Percentiles rank a stretch among this genome's conserved stretches.
These are phyloP conservation scores for Dysidea cf. avara DNA, from an alignment of 37 sponge, comb jelly and placozoan species.

Conservation along the genomic window DNA sequence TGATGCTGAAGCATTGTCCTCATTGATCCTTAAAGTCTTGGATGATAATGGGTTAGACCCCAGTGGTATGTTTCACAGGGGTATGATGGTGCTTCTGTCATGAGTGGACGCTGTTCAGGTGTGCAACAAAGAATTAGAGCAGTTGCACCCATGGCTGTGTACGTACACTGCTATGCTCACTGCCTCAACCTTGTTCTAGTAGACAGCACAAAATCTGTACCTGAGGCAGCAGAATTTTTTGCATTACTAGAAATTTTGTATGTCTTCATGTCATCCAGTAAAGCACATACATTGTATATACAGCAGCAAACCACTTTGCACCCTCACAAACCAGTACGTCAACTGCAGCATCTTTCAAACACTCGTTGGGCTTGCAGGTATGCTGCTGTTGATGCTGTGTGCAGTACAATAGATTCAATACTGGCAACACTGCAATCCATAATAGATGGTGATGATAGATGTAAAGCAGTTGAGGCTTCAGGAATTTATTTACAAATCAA, in stretches of 20 bases:
- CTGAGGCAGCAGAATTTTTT: too few species aligned
- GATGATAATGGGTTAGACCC: too few species aligned
- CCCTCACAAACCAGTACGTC: too few species aligned
- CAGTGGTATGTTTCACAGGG: conserved; percentile 15
- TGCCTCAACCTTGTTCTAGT: too few species aligned
- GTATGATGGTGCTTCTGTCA: conserved; percentile 30
- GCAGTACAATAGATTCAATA: conserved; percentile 51
- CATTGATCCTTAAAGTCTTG: too few species aligned
- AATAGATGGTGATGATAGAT: conserved; percentile 57
- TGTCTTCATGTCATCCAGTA: conserved; percentile 50
- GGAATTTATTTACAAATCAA: conserved; percentile 54
- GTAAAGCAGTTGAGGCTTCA: conserved; percentile 56
- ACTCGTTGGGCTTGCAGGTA: conserved; percentile 76
- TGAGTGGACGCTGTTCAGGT: conserved; percentile 28
- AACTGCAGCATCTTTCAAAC: conserved; percentile 64
- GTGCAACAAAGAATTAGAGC: too few species aligned
- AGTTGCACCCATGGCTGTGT: too few species aligned
- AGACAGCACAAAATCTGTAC: conserved; percentile 46
- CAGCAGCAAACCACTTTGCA: conserved; percentile 51
- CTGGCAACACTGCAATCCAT: conserved; percentile 54
- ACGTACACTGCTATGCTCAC: too few species aligned
- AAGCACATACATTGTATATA: conserved; percentile 47
- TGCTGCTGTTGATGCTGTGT: conserved; percentile 48
- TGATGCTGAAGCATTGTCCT: too few species aligned
- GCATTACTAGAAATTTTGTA: too few species aligned